A percentile compares a stretch with the other conserved stretches of the same genome.
These are phyloP conservation scores for Ophonus ardosiacus DNA, from an alignment of 2,888 invertebrate species.

Conservation along the genomic window DNA sequence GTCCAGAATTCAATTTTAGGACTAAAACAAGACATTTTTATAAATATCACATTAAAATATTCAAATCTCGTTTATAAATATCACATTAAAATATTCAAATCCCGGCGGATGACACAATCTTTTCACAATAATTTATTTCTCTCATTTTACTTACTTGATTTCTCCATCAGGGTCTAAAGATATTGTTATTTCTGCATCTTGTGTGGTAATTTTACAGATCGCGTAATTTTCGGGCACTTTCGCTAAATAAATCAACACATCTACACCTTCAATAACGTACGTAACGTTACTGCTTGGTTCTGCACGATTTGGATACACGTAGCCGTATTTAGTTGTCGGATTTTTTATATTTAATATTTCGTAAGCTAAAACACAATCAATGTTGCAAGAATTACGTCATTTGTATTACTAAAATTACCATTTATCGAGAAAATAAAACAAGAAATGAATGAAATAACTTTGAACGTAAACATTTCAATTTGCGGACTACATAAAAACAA, in stretches of 20 bases:
- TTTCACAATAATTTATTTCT: too few relatives aligned
- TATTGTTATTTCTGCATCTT: slow-evolving; percentile 60
- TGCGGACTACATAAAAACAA: neutral
- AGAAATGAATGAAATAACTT: neutral
- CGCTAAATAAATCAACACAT: slow-evolving; percentile 64
- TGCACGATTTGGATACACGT: slow-evolving; percentile 63
- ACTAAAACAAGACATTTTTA: slow-evolving; percentile 69
- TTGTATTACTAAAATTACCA: slow-evolving; percentile 5
- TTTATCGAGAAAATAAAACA: neutral
- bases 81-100: neutral
- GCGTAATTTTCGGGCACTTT: slow-evolving; percentile 63
- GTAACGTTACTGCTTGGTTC: slow-evolving; percentile 38
- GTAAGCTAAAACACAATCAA: slow-evolving; percentile 22
- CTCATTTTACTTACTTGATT: slow-evolving; percentile 57
- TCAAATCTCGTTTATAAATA: too few relatives aligned
- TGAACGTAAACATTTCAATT: neutral
- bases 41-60: neutral
- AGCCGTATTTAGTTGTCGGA: slow-evolving; percentile 57
- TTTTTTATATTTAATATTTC: slow-evolving; percentile 37
- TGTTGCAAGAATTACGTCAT: slow-evolving; percentile 20
- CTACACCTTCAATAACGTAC: slow-evolving; percentile 61
- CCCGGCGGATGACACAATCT: too few relatives aligned
- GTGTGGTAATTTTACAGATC: slow-evolving; percentile 64
- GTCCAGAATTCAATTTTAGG: slow-evolving; percentile 69
- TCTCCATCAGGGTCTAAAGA: slow-evolving; percentile 33